phyloP scores from a whole-genome alignment of 2,113 vertebrate species.

The Anseranas semipalmata region DNA sequence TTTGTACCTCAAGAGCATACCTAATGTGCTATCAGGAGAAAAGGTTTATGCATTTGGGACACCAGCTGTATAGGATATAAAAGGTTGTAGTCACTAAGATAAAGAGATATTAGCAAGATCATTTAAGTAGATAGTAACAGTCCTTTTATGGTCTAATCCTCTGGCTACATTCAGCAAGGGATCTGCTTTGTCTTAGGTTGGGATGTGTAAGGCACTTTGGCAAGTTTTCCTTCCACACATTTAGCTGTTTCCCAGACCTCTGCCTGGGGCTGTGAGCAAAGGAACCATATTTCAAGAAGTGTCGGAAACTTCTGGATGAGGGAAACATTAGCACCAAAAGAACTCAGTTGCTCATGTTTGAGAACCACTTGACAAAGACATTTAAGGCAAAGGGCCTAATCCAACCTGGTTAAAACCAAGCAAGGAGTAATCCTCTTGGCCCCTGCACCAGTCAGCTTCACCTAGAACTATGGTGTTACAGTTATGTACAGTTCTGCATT shows the following conservation, averaged over 20 bases:
- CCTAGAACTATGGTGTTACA: neutral
- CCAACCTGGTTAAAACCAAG: neutral
- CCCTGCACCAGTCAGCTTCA: neutral
- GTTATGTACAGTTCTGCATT: neutral
- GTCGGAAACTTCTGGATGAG: neutral
- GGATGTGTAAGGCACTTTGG: neutral
- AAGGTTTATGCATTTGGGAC: slow-evolving; percentile 25
- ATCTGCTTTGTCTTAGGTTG: neutral
- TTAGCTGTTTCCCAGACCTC: neutral
- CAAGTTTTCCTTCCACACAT: neutral
- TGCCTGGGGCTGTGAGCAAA: accelerated
- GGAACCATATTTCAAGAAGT: neutral
- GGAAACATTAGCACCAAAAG: neutral
- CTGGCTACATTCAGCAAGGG: neutral
- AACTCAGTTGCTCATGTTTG: neutral
- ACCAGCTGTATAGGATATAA: neutral
- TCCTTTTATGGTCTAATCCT: neutral
- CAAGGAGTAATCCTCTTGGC: neutral
- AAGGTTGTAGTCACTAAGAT: neutral
- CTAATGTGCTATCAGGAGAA: slow-evolving; percentile 37
- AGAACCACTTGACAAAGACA: neutral
- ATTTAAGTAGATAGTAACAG: neutral
- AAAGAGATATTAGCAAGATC: slow-evolving; percentile 3
- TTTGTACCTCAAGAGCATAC: slow-evolving; percentile 58
- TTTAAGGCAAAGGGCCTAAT: neutral